phyloP scores from a whole-genome alignment of 1,140 invertebrate species.

The Diabrotica undecimpunctata region DNA sequence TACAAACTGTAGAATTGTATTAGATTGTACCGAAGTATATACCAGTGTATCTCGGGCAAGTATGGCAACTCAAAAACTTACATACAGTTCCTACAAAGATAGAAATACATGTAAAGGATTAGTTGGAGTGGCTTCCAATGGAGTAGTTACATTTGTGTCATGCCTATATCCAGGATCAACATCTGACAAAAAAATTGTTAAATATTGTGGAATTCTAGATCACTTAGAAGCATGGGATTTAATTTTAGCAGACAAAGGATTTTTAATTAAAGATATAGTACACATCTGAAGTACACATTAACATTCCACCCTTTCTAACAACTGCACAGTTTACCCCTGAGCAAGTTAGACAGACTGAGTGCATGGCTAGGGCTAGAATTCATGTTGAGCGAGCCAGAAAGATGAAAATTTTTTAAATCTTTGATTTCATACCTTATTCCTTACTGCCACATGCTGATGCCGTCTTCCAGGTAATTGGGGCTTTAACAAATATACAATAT shows the following conservation, averaged over 20 bases:
- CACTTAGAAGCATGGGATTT: slow-evolving; percentile 20
- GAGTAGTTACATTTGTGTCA: slow-evolving; percentile 22
- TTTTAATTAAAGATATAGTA: slow-evolving; percentile 21
- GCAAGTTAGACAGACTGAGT: slow-evolving; percentile 18
- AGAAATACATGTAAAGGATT: slow-evolving; percentile 21
- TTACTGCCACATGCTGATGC: not conserved
- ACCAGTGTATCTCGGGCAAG: slow-evolving; percentile 3
- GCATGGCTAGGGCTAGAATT: slow-evolving; percentile 19
- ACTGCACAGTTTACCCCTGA: slow-evolving; percentile 18
- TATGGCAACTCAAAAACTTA: slow-evolving; percentile 15
- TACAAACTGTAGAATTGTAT: slow-evolving; percentile 27
- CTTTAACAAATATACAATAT: slow-evolving; percentile 19
- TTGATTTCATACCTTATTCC: slow-evolving; percentile 10
- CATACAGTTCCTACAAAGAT: slow-evolving; percentile 20
- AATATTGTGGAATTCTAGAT: slow-evolving; percentile 17
- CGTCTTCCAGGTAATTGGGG: slow-evolving; percentile 15
- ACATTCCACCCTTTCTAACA: slow-evolving; percentile 20
- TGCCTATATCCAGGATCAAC: slow-evolving; percentile 19
- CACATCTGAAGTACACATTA: slow-evolving; percentile 16
- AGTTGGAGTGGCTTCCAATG: slow-evolving; percentile 32
- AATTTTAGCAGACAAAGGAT: slow-evolving; percentile 22
- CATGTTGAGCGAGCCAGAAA: slow-evolving; percentile 19
- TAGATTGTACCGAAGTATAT: slow-evolving; percentile 28
- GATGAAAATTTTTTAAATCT: slow-evolving; percentile 21
- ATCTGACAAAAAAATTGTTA: slow-evolving; percentile 21